Base-by-base conservation (phyloP, 92 coral and sea anemone species). In the Nematostella vectensis region DNA sequence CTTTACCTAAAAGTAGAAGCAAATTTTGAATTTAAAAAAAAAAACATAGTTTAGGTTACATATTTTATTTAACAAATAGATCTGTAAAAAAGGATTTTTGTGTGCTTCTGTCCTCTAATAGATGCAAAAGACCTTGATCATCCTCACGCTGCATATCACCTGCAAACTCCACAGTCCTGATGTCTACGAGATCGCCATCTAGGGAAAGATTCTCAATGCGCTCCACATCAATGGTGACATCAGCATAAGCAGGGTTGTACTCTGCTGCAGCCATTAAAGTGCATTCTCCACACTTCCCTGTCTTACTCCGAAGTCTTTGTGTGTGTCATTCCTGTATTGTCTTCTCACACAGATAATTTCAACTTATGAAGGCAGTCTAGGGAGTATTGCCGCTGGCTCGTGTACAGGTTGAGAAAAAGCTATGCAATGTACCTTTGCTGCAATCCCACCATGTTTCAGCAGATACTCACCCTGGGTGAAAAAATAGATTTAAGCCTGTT, bases 351-450 rank as follows among this genome's bases (percentile, higher is more conserved):
- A 15, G 8, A 36, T 36, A 36, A 36, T 36, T 8, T 36, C 42
- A 36, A 69, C 55, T 9, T 67, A 69, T 15, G 72, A 20, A 16
- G 62, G 64, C 1, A 37, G 50, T 3, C 57, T n/a, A 31, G 77
- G 78, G n/a, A 70, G 71, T 27, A 54, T 54, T 21, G 73, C 42
- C 6, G 65, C 64, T 15, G 67, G 61, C 43, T 71, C 67, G 36
- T 68, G 71, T 40, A 62, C 69, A 61, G 75, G 71, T 50, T 76
- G 77, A 8, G 83, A 76, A 47, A 69, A 70, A 15, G 75, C 69
- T 4, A 76, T 65, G 28, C 75, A 72, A 57, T 77, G 84, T 37
- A 78, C 84, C 50, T 58, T 63, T 11, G 65, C 44, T 17, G 73
- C 78, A 28, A 65, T 61, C 9, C 78, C 78, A 1, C 70, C 78